Conservation (phyloP, 2,113 vertebrate species). For the Chaenogobius annularis region DNA sequence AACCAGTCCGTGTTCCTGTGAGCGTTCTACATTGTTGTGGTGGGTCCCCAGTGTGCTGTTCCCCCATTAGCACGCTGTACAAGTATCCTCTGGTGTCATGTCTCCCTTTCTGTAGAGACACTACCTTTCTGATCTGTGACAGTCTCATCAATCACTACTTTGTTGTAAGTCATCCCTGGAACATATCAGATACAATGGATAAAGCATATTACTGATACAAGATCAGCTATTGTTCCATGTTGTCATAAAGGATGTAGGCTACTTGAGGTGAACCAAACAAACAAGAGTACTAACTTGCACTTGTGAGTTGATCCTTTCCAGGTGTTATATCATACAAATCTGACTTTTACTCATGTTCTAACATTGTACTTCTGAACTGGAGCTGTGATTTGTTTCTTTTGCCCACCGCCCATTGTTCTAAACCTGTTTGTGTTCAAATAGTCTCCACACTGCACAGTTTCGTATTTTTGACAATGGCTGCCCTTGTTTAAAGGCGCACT, state of each 20-base stretch:
- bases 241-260: slow-evolving; percentile 21
- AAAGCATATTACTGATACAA: slow-evolving; percentile 5
- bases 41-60: slow-evolving; percentile 39
- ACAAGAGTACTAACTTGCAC: background rate
- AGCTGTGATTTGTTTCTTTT: no score
- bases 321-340: background rate
- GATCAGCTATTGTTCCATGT: slow-evolving; percentile 20
- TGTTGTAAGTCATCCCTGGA: slow-evolving; percentile 49
- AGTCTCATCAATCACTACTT: slow-evolving; percentile 60
- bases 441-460: no score
- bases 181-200: slow-evolving; percentile 22
- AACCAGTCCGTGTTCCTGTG: slow-evolving; percentile 45
- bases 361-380: background rate
- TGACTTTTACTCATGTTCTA: background rate
- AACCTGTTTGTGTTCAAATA: no score
- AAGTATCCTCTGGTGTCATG: slow-evolving; percentile 49
- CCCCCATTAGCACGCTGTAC: slow-evolving; percentile 38
- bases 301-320: slow-evolving; percentile 1
- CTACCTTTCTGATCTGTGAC: slow-evolving; percentile 45
- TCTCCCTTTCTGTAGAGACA: slow-evolving; percentile 48
- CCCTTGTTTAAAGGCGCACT: background rate
- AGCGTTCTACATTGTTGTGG: slow-evolving; percentile 44
- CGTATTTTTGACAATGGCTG: no score
- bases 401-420: no score
- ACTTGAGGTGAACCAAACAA: slow-evolving; percentile 38